A percentile compares a stretch with the other conserved stretches of the same genome.
Conservation (phyloP, 2,113 vertebrate genomes). For the Otus sunia region DNA sequence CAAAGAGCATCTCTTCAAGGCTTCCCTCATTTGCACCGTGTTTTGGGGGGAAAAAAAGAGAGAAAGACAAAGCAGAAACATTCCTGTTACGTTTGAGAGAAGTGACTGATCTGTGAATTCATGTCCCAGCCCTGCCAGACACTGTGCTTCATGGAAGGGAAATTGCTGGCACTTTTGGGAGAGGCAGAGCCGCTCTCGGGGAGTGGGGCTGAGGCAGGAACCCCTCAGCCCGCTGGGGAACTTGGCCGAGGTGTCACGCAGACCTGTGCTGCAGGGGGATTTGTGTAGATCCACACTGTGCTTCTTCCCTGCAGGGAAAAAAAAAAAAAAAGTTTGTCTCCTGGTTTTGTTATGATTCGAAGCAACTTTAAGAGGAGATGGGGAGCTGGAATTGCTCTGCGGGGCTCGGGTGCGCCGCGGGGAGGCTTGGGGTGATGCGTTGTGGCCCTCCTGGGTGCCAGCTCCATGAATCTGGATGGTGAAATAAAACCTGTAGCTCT, state of each 20-base stretch:
- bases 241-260: fast-evolving
- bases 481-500: not conserved
- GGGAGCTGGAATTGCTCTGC: not conserved
- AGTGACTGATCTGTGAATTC: not conserved
- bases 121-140: not conserved
- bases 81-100: not conserved
- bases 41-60: fast-evolving
- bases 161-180: not conserved
- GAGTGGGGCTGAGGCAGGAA: not conserved
- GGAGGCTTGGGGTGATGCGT: not conserved
- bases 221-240: not conserved
- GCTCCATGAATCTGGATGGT: not conserved
- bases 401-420: fast-evolving
- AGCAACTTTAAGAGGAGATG: not conserved
- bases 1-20: not conserved
- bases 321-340: not conserved
- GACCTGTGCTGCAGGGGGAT: fast-evolving
- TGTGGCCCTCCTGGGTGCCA: fast-evolving
- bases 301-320: not conserved
- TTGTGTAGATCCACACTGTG: not conserved
- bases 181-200: not conserved
- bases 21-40: not conserved
- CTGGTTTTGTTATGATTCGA: not conserved
- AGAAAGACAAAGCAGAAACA: fast-evolving
- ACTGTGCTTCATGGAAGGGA: not conserved